phyloP scores from a whole-genome alignment of 1,140 invertebrate genomes.

The Papilio aristodemus region DNA sequence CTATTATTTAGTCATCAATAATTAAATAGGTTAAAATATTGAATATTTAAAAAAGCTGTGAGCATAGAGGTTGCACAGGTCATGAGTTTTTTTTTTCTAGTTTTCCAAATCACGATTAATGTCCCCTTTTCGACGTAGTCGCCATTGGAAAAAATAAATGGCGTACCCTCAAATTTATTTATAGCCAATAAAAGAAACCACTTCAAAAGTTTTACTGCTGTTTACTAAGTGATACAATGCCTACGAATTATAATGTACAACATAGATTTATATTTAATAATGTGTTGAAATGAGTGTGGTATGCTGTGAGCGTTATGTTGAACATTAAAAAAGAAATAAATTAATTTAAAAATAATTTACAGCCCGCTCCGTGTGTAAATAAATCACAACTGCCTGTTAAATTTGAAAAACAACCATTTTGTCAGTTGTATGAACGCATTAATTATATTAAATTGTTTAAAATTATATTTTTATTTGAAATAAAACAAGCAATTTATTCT shows the following conservation, averaged over 20 bases:
- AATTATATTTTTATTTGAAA: no score
- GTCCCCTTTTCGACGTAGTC: not conserved
- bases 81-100: not conserved
- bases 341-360: not conserved
- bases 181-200: slow-evolving; percentile 11
- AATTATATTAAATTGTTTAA: no score
- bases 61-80: not conserved
- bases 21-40: no score
- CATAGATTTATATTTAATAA: no score
- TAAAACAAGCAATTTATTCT: no score
- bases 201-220: not conserved
- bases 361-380: not conserved
- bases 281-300: no score
- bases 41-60: not conserved
- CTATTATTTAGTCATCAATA: no score
- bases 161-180: not conserved
- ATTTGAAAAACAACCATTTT: not conserved
- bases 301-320: not conserved
- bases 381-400: not conserved
- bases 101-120: not conserved
- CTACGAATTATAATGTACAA: no score
- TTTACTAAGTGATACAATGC: not conserved
- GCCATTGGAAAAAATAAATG: slow-evolving; percentile 3
- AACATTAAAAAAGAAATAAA: not conserved
- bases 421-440: not conserved